Conservation (phyloP, 2,888 invertebrate genomes). For the Opisthograptis luteolata region DNA sequence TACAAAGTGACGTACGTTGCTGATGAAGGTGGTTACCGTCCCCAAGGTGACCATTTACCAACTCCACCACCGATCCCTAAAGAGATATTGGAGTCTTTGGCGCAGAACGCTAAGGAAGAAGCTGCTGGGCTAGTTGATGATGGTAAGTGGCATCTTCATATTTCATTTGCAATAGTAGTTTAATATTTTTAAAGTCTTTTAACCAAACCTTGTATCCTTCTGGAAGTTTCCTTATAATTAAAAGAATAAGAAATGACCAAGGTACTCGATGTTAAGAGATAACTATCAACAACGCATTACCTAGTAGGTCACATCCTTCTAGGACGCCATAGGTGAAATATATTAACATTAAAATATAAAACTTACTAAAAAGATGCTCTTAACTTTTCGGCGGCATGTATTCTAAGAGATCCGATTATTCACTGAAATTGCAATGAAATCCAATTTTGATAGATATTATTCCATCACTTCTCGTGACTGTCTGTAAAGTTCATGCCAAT, state of each 20-base stretch:
- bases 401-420: too few relatives aligned
- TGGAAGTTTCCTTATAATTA: too few relatives aligned
- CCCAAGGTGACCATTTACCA: slow-evolving; percentile 68
- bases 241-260: too few relatives aligned
- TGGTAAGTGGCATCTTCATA: slow-evolving; percentile 56
- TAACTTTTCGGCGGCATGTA: too few relatives aligned
- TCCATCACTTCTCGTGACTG: slow-evolving; percentile 12
- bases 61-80: slow-evolving; percentile 71
- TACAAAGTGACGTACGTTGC: slow-evolving; percentile 73
- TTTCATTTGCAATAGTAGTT: background rate
- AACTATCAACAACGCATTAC: too few relatives aligned
- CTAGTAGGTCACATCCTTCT: too few relatives aligned
- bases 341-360: too few relatives aligned
- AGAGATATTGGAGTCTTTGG: slow-evolving; percentile 66
- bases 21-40: slow-evolving; percentile 66
- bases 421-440: background rate
- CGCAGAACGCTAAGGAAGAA: slow-evolving; percentile 69
- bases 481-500: slow-evolving; percentile 22
- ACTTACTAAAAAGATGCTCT: too few relatives aligned
- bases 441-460: slow-evolving; percentile 3
- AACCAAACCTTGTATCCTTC: too few relatives aligned
- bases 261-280: too few relatives aligned
- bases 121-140: slow-evolving; percentile 69
- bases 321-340: too few relatives aligned
- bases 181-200: too few relatives aligned